phyloP scores from a whole-genome alignment of 1,140 invertebrate species.

The Drosophila nigromelanica region DNA sequence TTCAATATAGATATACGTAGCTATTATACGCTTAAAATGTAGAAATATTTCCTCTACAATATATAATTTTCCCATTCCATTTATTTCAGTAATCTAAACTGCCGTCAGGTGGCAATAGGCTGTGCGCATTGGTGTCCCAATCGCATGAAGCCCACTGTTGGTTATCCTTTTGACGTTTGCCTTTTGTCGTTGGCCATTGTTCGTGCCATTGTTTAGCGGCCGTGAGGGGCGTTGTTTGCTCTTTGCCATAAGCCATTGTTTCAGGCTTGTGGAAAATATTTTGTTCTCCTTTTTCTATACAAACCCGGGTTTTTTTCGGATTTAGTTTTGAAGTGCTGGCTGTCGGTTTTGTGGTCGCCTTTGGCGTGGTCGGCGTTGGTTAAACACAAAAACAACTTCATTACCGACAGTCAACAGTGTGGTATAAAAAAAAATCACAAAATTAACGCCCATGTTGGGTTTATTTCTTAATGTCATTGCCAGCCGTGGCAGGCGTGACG shows the following conservation, averaged over 20 bases:
- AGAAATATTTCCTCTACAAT: too few species aligned
- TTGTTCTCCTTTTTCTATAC: not conserved
- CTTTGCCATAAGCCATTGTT: slow-evolving; percentile 51
- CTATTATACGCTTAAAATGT: too few species aligned
- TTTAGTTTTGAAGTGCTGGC: slow-evolving; percentile 29
- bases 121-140: not conserved
- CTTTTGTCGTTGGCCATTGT: slow-evolving; percentile 62
- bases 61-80: too few species aligned
- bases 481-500: not conserved
- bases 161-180: slow-evolving; percentile 53
- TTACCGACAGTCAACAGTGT: slow-evolving; percentile 39
- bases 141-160: slow-evolving; percentile 3
- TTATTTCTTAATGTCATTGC: slow-evolving; percentile 55
- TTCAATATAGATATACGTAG: too few species aligned
- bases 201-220: slow-evolving; percentile 44
- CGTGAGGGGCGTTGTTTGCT: slow-evolving; percentile 27
- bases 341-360: slow-evolving; percentile 52
- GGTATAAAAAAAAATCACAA: slow-evolving; percentile 28
- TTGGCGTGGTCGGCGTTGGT: slow-evolving; percentile 55
- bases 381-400: slow-evolving; percentile 52
- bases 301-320: not conserved
- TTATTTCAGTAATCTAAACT: not conserved
- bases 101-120: not conserved
- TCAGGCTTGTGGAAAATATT: not conserved
- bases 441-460: slow-evolving; percentile 72